These are phyloP conservation scores for Barbus barbus DNA, from an alignment of 2,113 vertebrate species.

Conservation along the genomic window DNA sequence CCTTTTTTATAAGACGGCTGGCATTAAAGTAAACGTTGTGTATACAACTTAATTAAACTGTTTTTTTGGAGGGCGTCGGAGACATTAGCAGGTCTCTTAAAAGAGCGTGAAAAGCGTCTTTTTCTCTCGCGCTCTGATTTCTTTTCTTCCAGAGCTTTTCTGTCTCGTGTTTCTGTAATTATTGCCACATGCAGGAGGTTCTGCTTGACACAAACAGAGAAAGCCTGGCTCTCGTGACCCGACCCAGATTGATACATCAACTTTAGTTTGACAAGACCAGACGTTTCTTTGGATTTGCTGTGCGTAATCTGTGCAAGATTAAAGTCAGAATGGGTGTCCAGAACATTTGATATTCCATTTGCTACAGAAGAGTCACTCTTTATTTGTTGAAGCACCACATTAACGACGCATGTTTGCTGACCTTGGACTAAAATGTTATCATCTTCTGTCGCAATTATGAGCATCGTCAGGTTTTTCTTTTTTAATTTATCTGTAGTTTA, in stretches of 20 bases:
- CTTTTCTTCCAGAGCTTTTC: slow-evolving; percentile 63
- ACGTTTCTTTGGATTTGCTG: slow-evolving; percentile 28
- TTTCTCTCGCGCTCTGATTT: slow-evolving; percentile 71
- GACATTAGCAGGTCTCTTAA: slow-evolving; percentile 87
- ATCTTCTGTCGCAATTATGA: not conserved
- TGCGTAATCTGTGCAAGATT: slow-evolving; percentile 39
- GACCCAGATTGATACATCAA: slow-evolving; percentile 26
- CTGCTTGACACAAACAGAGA: slow-evolving; percentile 31
- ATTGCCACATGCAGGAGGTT: slow-evolving; percentile 66
- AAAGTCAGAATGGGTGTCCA: slow-evolving; percentile 17
- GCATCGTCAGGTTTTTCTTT: slow-evolving; percentile 16
- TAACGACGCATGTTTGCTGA: slow-evolving; percentile 26
- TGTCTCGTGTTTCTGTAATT: slow-evolving; percentile 78
- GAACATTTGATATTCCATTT: slow-evolving; percentile 38
- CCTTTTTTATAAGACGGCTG: slow-evolving; percentile 83
- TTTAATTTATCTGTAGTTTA: not conserved
- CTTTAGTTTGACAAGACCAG: slow-evolving; percentile 30
- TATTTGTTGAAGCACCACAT: slow-evolving; percentile 37
- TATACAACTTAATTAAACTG: slow-evolving; percentile 91
- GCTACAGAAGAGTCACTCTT: not conserved
- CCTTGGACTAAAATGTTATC: slow-evolving; percentile 35
- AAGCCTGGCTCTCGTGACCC: slow-evolving; percentile 50
- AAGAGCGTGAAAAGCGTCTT: slow-evolving; percentile 79
- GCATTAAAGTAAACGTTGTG: slow-evolving; percentile 83
- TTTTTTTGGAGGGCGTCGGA: slow-evolving; percentile 87